Conservation (phyloP, 2,888 invertebrate species). For the Phengaris alcon region DNA sequence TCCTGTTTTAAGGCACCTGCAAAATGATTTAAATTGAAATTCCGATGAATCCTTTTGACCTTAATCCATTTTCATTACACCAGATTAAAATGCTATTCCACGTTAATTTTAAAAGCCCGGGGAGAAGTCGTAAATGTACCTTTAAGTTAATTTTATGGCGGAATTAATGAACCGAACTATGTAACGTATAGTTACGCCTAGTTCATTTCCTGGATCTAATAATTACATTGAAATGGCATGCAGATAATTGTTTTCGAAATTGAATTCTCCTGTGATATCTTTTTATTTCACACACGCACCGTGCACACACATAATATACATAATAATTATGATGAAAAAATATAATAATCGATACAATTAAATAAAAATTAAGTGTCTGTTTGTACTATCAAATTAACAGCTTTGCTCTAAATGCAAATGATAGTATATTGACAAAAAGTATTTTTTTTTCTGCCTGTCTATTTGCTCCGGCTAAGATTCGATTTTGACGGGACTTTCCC, state of each 20-base stretch:
- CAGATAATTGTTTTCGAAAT: constrained; percentile 3
- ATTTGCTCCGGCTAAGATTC: no score
- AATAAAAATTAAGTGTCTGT: no score
- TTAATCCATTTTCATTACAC: constrained; percentile 12
- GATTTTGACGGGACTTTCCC: no score
- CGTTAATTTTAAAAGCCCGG: constrained; percentile 31
- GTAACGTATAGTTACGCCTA: constrained; percentile 14
- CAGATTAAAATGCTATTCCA: constrained; percentile 27
- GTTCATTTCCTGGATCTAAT: not conserved
- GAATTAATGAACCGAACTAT: constrained; percentile 31
- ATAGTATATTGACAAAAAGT: no score
- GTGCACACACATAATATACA: no score
- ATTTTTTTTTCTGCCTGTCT: no score
- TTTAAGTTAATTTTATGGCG: constrained; percentile 39
- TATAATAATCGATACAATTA: no score
- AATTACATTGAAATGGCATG: not conserved
- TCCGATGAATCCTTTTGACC: constrained; percentile 20
- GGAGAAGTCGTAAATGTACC: constrained; percentile 35
- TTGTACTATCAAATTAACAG: no score
- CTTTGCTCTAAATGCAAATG: no score
- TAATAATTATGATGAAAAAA: no score
- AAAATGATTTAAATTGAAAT: constrained; percentile 10
- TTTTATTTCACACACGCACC: no score
- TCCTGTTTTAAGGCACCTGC: not conserved
- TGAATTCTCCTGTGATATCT: not conserved